phyloP scores from a whole-genome alignment of 64 coral and sea anemone genomes.

The Dendrophyllia cribrosa region DNA sequence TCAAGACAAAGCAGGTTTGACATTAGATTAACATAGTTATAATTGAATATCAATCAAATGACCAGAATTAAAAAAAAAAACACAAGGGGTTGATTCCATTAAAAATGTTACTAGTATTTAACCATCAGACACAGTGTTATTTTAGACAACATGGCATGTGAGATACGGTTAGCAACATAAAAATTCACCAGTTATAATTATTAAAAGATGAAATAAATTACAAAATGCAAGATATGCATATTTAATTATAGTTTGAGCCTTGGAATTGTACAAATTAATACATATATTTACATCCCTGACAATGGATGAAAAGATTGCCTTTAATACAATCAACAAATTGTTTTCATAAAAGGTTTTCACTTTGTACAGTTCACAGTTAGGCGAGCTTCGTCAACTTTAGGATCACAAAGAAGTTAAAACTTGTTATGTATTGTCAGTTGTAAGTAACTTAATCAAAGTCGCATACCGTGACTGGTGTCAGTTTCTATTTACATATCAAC shows the following conservation, averaged over 20 bases:
- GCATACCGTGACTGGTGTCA: slow-evolving; percentile 1
- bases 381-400: not conserved
- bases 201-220: not conserved
- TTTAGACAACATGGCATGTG: not conserved
- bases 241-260: not conserved
- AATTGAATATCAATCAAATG: not conserved
- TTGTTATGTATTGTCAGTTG: not conserved
- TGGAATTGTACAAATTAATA: not conserved
- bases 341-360: not conserved
- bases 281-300: not conserved
- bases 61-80: not conserved
- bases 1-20: not conserved
- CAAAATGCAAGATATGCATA: not conserved
- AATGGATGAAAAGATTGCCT: not conserved
- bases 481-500: slow-evolving; percentile 28
- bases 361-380: not conserved
- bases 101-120: not conserved
- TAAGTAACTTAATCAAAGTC: not conserved
- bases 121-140: not conserved
- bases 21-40: not conserved
- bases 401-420: not conserved
- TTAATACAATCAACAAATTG: not conserved
- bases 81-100: not conserved
- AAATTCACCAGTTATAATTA: not conserved
- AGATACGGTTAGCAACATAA: not conserved